Evolutionary conservation across 2,888 invertebrate species (phyloP).

Genomic region (Apotomis turbidana): DNA sequence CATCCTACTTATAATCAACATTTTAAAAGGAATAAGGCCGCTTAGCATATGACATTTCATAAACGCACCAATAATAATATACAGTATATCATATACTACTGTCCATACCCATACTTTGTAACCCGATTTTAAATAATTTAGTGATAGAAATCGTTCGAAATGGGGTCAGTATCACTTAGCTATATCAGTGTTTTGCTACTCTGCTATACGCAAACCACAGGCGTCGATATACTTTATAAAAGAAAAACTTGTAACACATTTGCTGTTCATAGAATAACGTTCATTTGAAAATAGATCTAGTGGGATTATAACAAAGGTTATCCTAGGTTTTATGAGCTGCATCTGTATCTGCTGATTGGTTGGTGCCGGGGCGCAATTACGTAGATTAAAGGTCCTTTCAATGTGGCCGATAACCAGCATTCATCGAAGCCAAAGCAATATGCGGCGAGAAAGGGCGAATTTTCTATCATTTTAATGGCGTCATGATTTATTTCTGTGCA

Average conservation of each 20-base stretch:
- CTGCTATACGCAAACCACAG: conserved; percentile 48
- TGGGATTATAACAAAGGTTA: conserved; percentile 8
- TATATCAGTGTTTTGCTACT: conserved; percentile 34
- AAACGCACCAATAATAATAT: too few species aligned
- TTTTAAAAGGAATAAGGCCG: too few species aligned
- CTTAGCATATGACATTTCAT: too few species aligned
- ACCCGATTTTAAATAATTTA: neutral
- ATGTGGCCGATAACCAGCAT: conserved; percentile 51
- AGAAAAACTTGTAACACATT: conserved; percentile 30
- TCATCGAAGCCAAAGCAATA: conserved; percentile 27
- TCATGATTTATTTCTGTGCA: conserved; percentile 18
- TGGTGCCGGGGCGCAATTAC: conserved; percentile 57
- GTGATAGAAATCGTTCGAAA: conserved; percentile 11
- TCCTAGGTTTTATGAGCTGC: conserved; percentile 1
- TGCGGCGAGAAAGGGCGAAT: conserved; percentile 25
- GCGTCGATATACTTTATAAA: conserved; percentile 45
- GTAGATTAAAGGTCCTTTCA: conserved; percentile 66
- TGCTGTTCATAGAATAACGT: neutral
- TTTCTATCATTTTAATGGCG: conserved; percentile 37
- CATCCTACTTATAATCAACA: too few species aligned
- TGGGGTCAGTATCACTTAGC: conserved; percentile 37
- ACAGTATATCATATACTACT: too few species aligned
- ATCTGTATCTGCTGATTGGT: neutral
- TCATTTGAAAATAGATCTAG: conserved; percentile 15
- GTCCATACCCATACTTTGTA: neutral